phyloP scores from a whole-genome alignment of 2,888 invertebrate species.

The Toxonevra muliebris region DNA sequence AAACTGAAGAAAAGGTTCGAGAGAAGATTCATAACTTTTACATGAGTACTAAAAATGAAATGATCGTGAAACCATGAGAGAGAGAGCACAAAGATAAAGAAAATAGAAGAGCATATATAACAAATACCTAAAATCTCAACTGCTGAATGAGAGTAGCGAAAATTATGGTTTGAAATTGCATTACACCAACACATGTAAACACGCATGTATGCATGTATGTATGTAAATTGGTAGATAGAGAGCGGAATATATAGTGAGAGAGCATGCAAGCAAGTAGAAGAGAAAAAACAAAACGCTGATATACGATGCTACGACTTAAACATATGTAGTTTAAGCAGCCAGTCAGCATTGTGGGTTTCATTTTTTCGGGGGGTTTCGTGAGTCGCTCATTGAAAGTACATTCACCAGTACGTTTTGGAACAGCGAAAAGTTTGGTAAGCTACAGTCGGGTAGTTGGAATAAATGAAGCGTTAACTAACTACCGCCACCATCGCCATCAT shows the following conservation, averaged over 20 bases:
- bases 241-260: constrained; percentile 20
- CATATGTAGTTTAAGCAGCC: too few relatives aligned
- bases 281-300: constrained; percentile 11
- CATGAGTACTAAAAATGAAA: too few relatives aligned
- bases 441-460: constrained; percentile 25
- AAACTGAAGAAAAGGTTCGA: too few relatives aligned
- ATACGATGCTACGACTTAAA: neutral
- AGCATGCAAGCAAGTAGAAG: constrained; percentile 4
- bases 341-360: neutral
- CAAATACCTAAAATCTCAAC: too few relatives aligned
- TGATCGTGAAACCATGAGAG: too few relatives aligned
- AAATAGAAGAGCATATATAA: neutral
- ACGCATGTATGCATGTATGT: neutral
- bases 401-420: constrained; percentile 55
- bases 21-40: too few relatives aligned
- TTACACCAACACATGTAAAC: neutral
- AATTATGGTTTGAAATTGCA: too few relatives aligned
- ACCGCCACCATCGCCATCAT: constrained; percentile 33
- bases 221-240: constrained; percentile 5
- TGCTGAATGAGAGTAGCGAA: too few relatives aligned
- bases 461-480: constrained; percentile 25
- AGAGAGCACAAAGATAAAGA: constrained; percentile 14
- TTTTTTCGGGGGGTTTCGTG: constrained; percentile 23
- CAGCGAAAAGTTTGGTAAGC: constrained; percentile 57
- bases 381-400: constrained; percentile 26